Base-by-base conservation (phyloP, 2,113 vertebrate species). In the Salminus brasiliensis region DNA sequence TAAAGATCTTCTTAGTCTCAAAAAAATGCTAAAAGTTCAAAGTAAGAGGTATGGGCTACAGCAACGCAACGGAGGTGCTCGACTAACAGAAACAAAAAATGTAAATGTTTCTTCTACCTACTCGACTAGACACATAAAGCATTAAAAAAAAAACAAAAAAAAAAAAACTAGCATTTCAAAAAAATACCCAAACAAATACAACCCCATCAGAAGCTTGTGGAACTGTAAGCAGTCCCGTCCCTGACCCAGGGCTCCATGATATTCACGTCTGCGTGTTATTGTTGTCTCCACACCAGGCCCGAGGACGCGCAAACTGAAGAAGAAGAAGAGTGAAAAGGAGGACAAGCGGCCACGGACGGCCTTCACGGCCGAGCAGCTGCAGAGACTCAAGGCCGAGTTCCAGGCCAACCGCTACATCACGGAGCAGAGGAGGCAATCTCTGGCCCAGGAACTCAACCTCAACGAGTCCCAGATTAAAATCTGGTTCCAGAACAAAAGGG, bases 221-320 rank as follows among this genome's bases (percentile, higher is more conserved):
- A 47, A 5, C 15, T 47, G 45, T 47, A 16, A 47, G 13, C 39
- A 11, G 12, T 8, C 4, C 39, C 39, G 6, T 43, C 9, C 39
- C 6, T 11, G 1, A 1, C 4, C 39, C 43, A 27, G 65, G 68
- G 78, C 84, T 81, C 72, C 71, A 71, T 84, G 86, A 88, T 88
- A 91, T 90, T 91, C 89, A 91, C 84, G 85, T 89, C 72, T 88
- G 83, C 84, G 81, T 93, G 52, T 90, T 75, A 90, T 89, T 93
- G 92, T 91, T 92, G 92, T 93, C 90, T 92, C 88, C 88, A 93
- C 88, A 88, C 91, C 93, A 98, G 97, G 97, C 92, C 97, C 97
- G 78, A 96, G 97, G 92, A 98, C 97, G 91, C 94, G 97, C 83
- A 99, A 98, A 92, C 93, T 97, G 92, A 98, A 99, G 92, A 97